Evolutionary conservation across 2,888 invertebrate species (phyloP).

Genomic region (Electrophaes corylata): DNA sequence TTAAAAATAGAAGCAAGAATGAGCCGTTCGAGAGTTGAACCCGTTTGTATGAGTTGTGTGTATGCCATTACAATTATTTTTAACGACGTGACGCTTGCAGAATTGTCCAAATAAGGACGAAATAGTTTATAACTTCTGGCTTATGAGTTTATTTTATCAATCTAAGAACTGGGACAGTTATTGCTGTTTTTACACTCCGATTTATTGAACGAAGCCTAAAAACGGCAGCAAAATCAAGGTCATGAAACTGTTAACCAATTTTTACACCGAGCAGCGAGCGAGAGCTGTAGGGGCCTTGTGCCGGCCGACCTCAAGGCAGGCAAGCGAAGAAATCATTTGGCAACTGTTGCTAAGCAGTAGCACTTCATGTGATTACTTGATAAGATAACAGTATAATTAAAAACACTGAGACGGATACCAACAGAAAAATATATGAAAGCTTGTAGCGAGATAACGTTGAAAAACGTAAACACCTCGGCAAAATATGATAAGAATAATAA

Average conservation of each 20-base stretch:
- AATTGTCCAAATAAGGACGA: no score
- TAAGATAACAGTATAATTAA: neutral
- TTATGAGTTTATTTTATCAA: no score
- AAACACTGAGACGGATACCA: neutral
- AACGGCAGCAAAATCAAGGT: constrained; percentile 13
- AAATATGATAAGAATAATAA: neutral
- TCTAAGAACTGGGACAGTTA: no score
- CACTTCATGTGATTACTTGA: constrained; percentile 2
- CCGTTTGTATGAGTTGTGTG: neutral
- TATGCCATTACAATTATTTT: no score
- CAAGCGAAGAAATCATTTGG: constrained; percentile 29
- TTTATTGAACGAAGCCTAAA: neutral
- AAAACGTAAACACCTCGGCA: constrained; percentile 2
- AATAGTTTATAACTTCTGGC: no score
- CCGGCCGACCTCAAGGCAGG: constrained; percentile 27
- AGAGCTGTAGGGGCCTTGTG: constrained; percentile 20
- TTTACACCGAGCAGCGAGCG: constrained; percentile 15
- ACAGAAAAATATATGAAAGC: neutral
- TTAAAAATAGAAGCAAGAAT: constrained; percentile 7
- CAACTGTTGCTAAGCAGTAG: constrained; percentile 31
- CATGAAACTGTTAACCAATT: constrained; percentile 13
- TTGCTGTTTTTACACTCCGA: neutral
- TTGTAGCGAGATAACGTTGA: constrained; percentile 4
- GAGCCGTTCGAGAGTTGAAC: neutral
- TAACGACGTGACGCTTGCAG: no score